Evolutionary conservation across 30 jellyfish, hydroid and myxozoan species (phyloP), one percentile per base, ranked within the genome.

Genomic region (Haliclystus octoradiatus): DNA sequence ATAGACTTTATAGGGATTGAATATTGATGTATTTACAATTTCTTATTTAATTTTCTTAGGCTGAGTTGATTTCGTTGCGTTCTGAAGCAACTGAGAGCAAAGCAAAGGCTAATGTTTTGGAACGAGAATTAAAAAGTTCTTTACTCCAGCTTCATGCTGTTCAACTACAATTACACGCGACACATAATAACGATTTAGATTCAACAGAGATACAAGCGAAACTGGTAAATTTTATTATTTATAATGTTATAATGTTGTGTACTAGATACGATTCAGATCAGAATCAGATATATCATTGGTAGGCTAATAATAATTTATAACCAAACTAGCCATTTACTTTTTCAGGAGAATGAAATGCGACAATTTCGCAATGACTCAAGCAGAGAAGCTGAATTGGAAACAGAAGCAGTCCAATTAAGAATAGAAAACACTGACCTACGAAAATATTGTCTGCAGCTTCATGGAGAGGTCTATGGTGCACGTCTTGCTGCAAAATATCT

Each of bases 401-500:
- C 86, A 15, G 94, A 88, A 50, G 33, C 64, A 29, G 52, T 28
- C 3, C 94, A 79, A 34, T 79, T 2, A 34, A 70, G 75, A 51
- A 88, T 69, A 31, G 97, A 88, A 70, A 88, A 88, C 61, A 94
- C 80, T 9, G 85, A 53, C 26, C 66, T 88, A 0, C 35, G 97
- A 32, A 76, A 66, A 31, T 71, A 88, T 53, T 35, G 71, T 15
- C 62, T 81, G 29, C 94, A 80, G 53, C 49, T 88, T 34, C 94
- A 79, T 69, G 97, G 97, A 51, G 97, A 88, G 52, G 97, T 88
- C 3, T 80, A 81, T 74, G 97, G 97, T 40, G 97, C 97, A 50
- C 62, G 97, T 28, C 70, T 88, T 53, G 97, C 97, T 49, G 97
- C 97, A 24, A 88, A 88, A 52, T 88, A 88, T 66, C 83, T 88